Base-by-base conservation (phyloP, 2,888 invertebrate species). In the Drosophila maculinotata region DNA sequence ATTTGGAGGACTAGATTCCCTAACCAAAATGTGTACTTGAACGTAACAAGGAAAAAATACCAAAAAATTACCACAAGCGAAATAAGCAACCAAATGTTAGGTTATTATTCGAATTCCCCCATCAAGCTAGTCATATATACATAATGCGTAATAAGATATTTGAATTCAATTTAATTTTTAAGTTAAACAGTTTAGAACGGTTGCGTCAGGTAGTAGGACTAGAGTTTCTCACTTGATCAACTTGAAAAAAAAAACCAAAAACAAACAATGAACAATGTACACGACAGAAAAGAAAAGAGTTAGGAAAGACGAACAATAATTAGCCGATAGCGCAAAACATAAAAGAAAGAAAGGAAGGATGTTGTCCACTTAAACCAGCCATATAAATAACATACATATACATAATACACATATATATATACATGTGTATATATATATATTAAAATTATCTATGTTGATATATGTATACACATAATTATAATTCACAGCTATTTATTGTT, bases 1-100 rank as follows among this genome's bases (percentile, higher is more conserved):
- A 98, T 93, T 93, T 99, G 89, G 98, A 99, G 93, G 99, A 99
- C 92, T 98, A 97, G 93, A 56, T 41, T 14, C 39, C 8, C 12
- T 36, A 35, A 25, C 30, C 48, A 30, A 35, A 53, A 14, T 26
- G 39, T 47, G 20, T 25, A 41, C 52, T 57, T 54, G 25, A 57
- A 31, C 28, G 17, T 5, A 36, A 42, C 17, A 48, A 47, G 28
- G 14, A 58, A 52, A 35, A 63, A 42, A 57, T 39, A 69, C 59
- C 35, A 69, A 57, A 69, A 60, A 54, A 30, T 12, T 64, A 30
- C 45, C 49, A 58, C 54, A 78, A 70, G 54, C 65, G 68, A 80
- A 80, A 64, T 69, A 78, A 66, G 68, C 53, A 76, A 78, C 78
- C 80, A 57, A 69, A 63, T 64, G 67, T 59, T 82, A 75, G 84